Conservation (phyloP, 2,113 vertebrate genomes). For the Otis tarda region DNA sequence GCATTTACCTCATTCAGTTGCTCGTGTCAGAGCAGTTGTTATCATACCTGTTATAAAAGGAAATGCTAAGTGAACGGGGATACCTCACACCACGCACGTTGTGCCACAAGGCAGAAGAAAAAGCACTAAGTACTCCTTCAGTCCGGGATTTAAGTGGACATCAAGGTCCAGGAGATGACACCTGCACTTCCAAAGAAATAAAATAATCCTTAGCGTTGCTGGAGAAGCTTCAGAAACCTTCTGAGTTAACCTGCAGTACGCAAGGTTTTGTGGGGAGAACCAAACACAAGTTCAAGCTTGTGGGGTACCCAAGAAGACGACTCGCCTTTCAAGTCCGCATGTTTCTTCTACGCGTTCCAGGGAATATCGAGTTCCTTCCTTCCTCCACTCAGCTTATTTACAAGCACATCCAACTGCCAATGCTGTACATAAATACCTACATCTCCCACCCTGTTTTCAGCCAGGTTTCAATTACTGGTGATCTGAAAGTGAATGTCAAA, state of each 20-base stretch:
- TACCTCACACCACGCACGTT: background rate
- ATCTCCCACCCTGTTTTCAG: constrained; percentile 6
- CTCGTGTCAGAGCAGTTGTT: background rate
- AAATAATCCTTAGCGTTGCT: background rate
- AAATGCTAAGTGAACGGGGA: background rate
- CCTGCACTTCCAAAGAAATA: background rate
- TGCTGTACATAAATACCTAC: background rate
- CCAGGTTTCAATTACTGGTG: constrained; percentile 1
- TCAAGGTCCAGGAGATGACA: background rate
- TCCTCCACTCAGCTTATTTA: background rate
- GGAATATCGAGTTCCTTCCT: background rate
- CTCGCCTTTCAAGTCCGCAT: background rate
- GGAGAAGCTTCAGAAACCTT: background rate
- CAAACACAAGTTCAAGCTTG: background rate
- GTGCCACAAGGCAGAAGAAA: background rate
- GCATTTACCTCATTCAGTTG: background rate
- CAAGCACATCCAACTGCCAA: background rate
- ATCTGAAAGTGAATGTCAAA: constrained; percentile 42
- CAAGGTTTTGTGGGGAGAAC: background rate
- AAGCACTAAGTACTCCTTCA: background rate
- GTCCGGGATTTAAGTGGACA: background rate
- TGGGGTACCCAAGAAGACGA: accelerated
- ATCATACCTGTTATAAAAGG: background rate
- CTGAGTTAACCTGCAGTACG: background rate
- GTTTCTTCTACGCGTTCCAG: background rate